phyloP scores from a whole-genome alignment of 2,113 vertebrate genomes.

The Argyrosomus japonicus region DNA sequence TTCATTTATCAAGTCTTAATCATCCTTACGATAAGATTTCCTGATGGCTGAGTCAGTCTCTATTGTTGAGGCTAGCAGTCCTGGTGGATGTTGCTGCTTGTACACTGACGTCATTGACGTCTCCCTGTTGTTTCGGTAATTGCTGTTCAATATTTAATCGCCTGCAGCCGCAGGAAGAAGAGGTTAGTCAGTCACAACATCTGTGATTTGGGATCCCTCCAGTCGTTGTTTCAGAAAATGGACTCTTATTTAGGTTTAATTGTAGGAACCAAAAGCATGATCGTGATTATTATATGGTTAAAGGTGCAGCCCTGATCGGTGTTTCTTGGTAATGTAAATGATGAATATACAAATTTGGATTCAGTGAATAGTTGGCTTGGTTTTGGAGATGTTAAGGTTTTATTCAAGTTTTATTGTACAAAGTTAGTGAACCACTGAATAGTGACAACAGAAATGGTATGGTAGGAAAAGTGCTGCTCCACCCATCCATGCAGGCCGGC shows the following conservation, averaged over 20 bases:
- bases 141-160: neutral
- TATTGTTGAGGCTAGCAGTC: neutral
- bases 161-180: neutral
- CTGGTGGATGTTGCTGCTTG: slow-evolving; percentile 4
- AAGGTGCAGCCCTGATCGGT: slow-evolving; percentile 33
- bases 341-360: slow-evolving; percentile 9
- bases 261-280: slow-evolving; percentile 30
- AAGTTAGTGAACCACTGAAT: slow-evolving; percentile 2
- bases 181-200: neutral
- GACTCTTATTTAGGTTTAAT: neutral
- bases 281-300: slow-evolving; percentile 56
- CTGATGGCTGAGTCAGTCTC: neutral
- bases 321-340: neutral
- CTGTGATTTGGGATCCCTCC: neutral
- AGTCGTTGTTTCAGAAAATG: neutral
- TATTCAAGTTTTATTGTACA: neutral
- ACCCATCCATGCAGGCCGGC: slow-evolving; percentile 66
- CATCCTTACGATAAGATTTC: neutral
- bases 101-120: neutral
- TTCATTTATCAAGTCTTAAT: neutral
- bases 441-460: neutral
- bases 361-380: slow-evolving; percentile 8
- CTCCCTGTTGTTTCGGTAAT: neutral
- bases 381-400: slow-evolving; percentile 10
- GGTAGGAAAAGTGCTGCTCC: slow-evolving; percentile 74